These are phyloP conservation scores for Eunapius fragilis DNA, from an alignment of 37 sponge, comb jelly and placozoan species.

Conservation along the genomic window DNA sequence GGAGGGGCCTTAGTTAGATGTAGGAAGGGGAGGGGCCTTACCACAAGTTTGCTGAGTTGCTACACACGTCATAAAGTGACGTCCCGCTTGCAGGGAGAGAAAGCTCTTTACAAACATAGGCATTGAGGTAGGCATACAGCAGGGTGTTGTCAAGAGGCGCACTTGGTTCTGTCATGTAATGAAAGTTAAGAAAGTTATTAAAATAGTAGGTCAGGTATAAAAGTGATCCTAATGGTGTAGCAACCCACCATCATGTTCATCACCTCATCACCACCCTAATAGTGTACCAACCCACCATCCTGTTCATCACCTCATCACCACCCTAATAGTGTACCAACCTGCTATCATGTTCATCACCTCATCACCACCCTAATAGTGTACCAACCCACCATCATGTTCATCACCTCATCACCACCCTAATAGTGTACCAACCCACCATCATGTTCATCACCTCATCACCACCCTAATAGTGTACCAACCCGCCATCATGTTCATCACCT, in stretches of 20 bases:
- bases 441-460: neutral
- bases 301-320: neutral
- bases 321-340: neutral
- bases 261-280: neutral
- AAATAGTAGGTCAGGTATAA: too few relatives aligned
- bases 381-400: neutral
- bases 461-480: too few relatives aligned
- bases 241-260: too few relatives aligned
- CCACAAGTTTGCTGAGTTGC: conserved; percentile 58
- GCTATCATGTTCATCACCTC: neutral
- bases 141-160: neutral
- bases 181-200: too few relatives aligned
- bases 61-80: conserved; percentile 61
- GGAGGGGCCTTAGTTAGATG: too few relatives aligned
- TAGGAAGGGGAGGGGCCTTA: conserved; percentile 10
- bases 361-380: neutral
- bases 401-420: neutral
- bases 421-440: neutral
- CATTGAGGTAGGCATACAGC: conserved; percentile 30
- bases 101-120: conserved; percentile 60
- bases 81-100: conserved; percentile 52
- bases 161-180: too few relatives aligned
- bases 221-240: too few relatives aligned
- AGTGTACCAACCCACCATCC: neutral
- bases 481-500: neutral